phyloP scores from a whole-genome alignment of 2,888 invertebrate genomes.

The Volucella inanis region DNA sequence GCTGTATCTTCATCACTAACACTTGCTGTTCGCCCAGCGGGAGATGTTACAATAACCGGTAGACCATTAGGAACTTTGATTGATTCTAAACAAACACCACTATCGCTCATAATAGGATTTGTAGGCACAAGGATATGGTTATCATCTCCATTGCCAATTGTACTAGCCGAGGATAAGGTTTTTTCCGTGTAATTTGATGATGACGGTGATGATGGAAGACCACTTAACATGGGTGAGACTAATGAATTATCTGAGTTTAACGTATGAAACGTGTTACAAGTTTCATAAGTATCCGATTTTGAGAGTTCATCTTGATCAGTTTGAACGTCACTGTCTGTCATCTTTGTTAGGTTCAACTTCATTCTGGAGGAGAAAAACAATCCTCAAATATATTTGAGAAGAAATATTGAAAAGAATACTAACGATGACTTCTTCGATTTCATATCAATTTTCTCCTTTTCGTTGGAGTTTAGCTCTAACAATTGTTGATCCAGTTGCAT shows the following conservation, averaged over 20 bases:
- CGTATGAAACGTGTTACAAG: conserved; percentile 90
- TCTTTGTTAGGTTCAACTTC: conserved; percentile 86
- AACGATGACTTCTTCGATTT: conserved; percentile 84
- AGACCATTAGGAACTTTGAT: conserved; percentile 71
- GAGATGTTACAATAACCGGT: conserved; percentile 58
- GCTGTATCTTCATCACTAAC: conserved; percentile 81
- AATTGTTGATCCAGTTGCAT: conserved; percentile 86
- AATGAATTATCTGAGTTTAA: conserved; percentile 86
- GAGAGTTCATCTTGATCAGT: conserved; percentile 79
- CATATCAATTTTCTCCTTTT: conserved; percentile 49
- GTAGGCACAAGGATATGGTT: conserved; percentile 74
- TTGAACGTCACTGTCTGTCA: conserved; percentile 83
- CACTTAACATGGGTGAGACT: conserved; percentile 79
- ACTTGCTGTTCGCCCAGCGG: conserved; percentile 54
- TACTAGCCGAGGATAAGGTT: conserved; percentile 76
- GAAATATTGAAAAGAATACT: conserved; percentile 72
- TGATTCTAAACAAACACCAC: conserved; percentile 84
- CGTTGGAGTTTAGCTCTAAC: conserved; percentile 81
- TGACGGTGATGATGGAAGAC: conserved; percentile 66
- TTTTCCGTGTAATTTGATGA: conserved; percentile 72
- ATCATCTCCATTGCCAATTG: conserved; percentile 56
- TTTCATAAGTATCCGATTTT: conserved; percentile 81
- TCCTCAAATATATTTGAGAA: neutral
- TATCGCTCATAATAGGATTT: conserved; percentile 84
- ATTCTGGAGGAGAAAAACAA: conserved; percentile 84